Conservation (phyloP, 1,140 invertebrate species). For the Meteorus sp. region DNA sequence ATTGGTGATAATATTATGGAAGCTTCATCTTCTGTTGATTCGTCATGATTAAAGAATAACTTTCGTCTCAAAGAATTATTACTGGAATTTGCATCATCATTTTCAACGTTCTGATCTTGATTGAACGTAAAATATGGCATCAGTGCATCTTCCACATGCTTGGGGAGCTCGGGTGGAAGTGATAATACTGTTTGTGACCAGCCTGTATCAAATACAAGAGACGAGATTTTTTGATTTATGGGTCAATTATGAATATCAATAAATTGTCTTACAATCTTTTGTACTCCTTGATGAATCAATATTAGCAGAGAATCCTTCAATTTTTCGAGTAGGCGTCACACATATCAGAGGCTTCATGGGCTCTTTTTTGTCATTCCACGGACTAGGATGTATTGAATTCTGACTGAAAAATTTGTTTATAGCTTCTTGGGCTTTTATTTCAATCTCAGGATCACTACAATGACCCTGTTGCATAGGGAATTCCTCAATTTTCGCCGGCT, state of each 20-base stretch:
- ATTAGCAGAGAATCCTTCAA: constrained; percentile 22
- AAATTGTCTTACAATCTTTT: constrained; percentile 10
- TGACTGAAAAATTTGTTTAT: constrained; percentile 60
- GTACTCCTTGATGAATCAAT: constrained; percentile 23
- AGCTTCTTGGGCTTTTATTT: constrained; percentile 58
- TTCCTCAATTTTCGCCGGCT: constrained; percentile 62
- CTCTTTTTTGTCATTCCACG: constrained; percentile 40
- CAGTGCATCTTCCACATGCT: constrained; percentile 63
- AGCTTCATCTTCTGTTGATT: constrained; percentile 38
- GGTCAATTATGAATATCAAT: not conserved
- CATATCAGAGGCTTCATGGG: constrained; percentile 27
- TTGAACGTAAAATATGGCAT: constrained; percentile 65
- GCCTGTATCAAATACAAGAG: constrained; percentile 41
- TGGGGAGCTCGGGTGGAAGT: constrained; percentile 62
- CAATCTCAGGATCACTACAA: constrained; percentile 57
- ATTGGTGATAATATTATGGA: constrained; percentile 37
- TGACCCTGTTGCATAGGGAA: constrained; percentile 57
- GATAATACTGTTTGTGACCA: constrained; percentile 65
- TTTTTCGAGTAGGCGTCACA: constrained; percentile 27
- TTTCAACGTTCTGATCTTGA: constrained; percentile 49
- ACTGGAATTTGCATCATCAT: constrained; percentile 46
- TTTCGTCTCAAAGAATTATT: constrained; percentile 53
- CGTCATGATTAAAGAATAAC: constrained; percentile 49
- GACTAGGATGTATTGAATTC: constrained; percentile 61
- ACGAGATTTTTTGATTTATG: not conserved